Conservation (phyloP, 2,797 vertebrate species). For the Morelia viridis region DNA sequence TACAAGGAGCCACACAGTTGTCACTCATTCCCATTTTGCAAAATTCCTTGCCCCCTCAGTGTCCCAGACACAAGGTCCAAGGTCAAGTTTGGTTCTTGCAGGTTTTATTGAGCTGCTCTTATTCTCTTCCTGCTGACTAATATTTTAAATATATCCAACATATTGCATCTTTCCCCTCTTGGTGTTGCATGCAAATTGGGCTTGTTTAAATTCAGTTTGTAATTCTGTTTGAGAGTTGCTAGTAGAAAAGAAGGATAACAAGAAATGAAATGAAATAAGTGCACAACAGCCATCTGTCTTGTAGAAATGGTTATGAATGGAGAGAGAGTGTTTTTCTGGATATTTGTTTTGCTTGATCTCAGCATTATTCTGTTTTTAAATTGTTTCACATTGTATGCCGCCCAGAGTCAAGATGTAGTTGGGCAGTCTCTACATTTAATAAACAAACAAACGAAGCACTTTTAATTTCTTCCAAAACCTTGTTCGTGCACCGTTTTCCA, state of each 20-base stretch:
- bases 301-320: background rate
- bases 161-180: background rate
- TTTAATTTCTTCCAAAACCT: background rate
- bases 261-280: background rate
- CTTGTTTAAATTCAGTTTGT: background rate
- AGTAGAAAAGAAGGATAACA: background rate
- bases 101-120: background rate
- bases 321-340: background rate
- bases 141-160: background rate
- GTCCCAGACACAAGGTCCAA: background rate
- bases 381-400: background rate
- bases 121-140: background rate
- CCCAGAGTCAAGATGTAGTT: background rate
- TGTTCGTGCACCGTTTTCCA: background rate
- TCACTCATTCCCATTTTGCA: background rate
- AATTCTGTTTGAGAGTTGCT: background rate
- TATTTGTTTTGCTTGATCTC: background rate
- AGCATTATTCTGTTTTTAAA: background rate
- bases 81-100: background rate
- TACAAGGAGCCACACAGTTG: background rate
- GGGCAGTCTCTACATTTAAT: background rate
- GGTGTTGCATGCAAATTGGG: background rate
- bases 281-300: background rate
- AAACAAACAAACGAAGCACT: background rate
- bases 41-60: background rate